A percentile compares a stretch with the other conserved stretches of the same genome.
phyloP scores from a whole-genome alignment of 2,888 invertebrate genomes.

The Coelopa pilipes region DNA sequence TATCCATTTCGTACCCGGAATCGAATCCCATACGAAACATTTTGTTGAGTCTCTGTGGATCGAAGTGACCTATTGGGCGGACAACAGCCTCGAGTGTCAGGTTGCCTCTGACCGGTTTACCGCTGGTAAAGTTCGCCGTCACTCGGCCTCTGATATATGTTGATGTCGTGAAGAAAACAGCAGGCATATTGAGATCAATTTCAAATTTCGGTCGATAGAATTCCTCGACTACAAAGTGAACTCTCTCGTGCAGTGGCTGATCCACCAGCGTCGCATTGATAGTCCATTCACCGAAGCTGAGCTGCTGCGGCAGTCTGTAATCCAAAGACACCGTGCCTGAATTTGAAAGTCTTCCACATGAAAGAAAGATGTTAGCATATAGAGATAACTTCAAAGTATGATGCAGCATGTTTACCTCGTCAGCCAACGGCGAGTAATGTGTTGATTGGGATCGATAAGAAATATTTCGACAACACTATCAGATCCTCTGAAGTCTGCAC shows the following conservation, averaged over 20 bases:
- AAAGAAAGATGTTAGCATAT: background rate
- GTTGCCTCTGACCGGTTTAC: constrained; percentile 86
- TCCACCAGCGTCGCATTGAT: constrained; percentile 74
- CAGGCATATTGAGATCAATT: constrained; percentile 91
- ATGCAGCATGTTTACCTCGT: constrained; percentile 69
- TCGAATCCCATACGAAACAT: constrained; percentile 62
- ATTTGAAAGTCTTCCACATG: background rate
- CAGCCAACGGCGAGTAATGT: constrained; percentile 89
- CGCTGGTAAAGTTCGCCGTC: constrained; percentile 89
- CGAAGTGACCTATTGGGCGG: constrained; percentile 72
- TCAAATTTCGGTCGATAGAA: constrained; percentile 93
- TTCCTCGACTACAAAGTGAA: constrained; percentile 86
- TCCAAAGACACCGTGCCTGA: constrained; percentile 88
- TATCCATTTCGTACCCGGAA: too few species aligned
- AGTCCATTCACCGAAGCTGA: constrained; percentile 89
- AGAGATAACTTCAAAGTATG: background rate
- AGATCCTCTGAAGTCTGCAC: constrained; percentile 87
- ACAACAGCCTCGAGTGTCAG: constrained; percentile 82
- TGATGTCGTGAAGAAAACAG: constrained; percentile 87
- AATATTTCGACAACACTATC: constrained; percentile 88
- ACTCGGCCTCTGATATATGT: constrained; percentile 82
- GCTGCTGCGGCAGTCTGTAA: constrained; percentile 88
- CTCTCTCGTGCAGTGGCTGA: constrained; percentile 85
- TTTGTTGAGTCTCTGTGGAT: constrained; percentile 69
- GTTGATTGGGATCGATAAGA: constrained; percentile 85